Evolutionary conservation across 2,797 vertebrate species (phyloP).

Genomic region (Bradypus variegatus): DNA sequence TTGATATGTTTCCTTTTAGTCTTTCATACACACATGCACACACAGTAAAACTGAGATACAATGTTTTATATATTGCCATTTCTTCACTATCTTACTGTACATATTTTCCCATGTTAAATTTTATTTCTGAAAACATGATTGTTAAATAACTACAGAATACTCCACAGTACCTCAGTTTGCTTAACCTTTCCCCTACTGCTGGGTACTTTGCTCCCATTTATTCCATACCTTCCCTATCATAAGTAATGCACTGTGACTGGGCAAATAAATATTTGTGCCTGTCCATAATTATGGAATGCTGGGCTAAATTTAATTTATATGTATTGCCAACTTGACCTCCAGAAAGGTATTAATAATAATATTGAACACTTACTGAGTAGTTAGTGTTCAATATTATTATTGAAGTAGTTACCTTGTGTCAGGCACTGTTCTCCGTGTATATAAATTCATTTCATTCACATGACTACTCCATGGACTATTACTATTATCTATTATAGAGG

Average conservation of each 20-base stretch:
- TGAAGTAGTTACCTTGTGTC: conserved; percentile 11
- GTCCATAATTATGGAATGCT: conserved; percentile 14
- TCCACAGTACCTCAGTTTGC: not conserved
- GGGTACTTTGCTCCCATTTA: conserved; percentile 25
- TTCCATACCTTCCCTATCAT: not conserved
- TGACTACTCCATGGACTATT: not conserved
- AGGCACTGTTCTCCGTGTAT: not conserved
- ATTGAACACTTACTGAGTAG: not conserved
- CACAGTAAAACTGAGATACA: not conserved
- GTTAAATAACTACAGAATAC: not conserved
- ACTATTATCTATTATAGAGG: not conserved
- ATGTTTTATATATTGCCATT: not conserved
- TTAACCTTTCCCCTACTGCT: not conserved
- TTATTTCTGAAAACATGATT: conserved; percentile 12
- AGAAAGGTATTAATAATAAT: conserved; percentile 16
- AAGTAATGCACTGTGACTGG: conserved; percentile 2
- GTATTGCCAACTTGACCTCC: not conserved
- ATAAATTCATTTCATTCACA: conserved; percentile 24
- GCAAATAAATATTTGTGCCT: not conserved
- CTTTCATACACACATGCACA: not conserved
- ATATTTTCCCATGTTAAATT: not conserved
- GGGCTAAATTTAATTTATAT: not conserved
- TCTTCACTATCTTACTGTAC: not conserved
- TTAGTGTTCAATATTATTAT: too few species aligned
- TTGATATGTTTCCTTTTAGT: conserved; percentile 22